These are phyloP conservation scores for Ridgeia piscesae DNA, from an alignment of 1,140 invertebrate species.

Conservation along the genomic window DNA sequence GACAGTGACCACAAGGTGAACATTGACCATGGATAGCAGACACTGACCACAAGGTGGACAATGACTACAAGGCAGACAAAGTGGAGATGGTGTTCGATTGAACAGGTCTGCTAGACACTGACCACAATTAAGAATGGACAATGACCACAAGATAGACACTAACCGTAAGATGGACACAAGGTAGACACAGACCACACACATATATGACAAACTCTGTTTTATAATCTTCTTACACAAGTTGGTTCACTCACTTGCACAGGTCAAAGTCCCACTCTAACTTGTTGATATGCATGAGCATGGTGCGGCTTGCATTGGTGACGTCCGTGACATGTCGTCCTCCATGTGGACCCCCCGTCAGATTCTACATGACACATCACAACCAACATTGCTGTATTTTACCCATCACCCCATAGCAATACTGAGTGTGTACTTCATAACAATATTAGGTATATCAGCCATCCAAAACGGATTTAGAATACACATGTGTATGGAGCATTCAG, in stretches of 20 bases:
- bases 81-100: too few relatives aligned
- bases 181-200: background rate
- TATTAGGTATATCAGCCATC: too few relatives aligned
- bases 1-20: background rate
- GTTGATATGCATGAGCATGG: conserved; percentile 91
- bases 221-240: background rate
- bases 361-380: conserved; percentile 49
- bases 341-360: conserved; percentile 82
- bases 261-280: conserved; percentile 84
- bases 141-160: too few relatives aligned
- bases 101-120: too few relatives aligned
- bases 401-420: background rate
- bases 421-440: too few relatives aligned
- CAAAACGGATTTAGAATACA: too few relatives aligned
- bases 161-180: too few relatives aligned
- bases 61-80: too few relatives aligned
- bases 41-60: background rate
- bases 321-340: conserved; percentile 90
- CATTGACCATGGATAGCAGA: background rate
- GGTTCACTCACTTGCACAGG: conserved; percentile 62
- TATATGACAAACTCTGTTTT: background rate
- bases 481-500: too few relatives aligned
- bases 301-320: conserved; percentile 94
- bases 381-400: background rate
- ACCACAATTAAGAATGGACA: too few relatives aligned